Evolutionary conservation across 2,797 vertebrate species (phyloP).

Genomic region (Streptopelia turtur): DNA sequence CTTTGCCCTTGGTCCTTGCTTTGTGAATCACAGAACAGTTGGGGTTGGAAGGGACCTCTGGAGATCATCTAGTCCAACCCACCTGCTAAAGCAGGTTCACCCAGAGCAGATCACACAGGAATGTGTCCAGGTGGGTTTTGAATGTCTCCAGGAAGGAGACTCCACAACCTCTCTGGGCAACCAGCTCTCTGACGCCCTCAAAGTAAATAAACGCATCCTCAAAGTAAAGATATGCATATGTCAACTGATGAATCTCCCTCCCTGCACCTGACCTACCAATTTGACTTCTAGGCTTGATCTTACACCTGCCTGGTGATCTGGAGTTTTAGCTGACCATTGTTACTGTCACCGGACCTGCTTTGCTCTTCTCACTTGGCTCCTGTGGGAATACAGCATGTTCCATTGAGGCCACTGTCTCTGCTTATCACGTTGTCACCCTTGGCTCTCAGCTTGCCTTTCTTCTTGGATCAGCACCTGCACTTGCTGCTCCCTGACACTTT

Average conservation of each 20-base stretch:
- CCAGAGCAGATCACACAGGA: no score
- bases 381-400: not conserved
- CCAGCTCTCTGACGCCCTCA: no score
- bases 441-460: not conserved
- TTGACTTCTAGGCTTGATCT: not conserved
- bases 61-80: no score
- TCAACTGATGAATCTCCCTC: not conserved
- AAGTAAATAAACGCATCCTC: no score
- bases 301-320: not conserved
- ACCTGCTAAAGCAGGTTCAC: no score
- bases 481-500: not conserved
- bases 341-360: not conserved
- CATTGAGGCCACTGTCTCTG: not conserved
- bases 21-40: no score
- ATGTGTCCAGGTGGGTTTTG: no score
- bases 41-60: no score
- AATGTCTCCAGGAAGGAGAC: no score
- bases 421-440: not conserved
- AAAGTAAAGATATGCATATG: accelerated
- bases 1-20: not conserved
- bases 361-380: not conserved
- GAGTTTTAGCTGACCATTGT: not conserved
- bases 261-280: not conserved
- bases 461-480: not conserved
- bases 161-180: no score